Evolutionary conservation across 1,140 invertebrate species (phyloP).

Genomic region (Vanessa atalanta): DNA sequence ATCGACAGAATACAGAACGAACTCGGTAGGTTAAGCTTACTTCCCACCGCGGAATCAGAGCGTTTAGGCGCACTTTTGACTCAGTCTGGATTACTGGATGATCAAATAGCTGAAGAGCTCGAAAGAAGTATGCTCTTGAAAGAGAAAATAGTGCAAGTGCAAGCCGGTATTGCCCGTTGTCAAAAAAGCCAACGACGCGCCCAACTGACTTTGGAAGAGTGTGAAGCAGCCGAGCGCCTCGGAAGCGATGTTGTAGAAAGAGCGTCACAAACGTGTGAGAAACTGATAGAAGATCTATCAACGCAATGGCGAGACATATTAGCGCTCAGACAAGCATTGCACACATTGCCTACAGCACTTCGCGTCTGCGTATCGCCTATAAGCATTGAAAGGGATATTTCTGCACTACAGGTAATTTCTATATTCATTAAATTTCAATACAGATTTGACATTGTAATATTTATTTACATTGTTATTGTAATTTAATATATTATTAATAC

Average conservation of each 20-base stretch:
- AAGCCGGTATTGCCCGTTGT: slow-evolving; percentile 84
- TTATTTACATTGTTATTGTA: too few species aligned
- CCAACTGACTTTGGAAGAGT: slow-evolving; percentile 85
- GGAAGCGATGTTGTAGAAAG: slow-evolving; percentile 87
- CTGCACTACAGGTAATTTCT: slow-evolving; percentile 80
- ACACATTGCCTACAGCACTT: slow-evolving; percentile 87
- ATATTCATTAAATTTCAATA: neutral
- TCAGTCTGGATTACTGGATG: slow-evolving; percentile 85
- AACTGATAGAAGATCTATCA: slow-evolving; percentile 84
- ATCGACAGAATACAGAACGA: slow-evolving; percentile 89
- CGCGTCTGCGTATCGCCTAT: slow-evolving; percentile 87
- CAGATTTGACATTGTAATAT: too few species aligned
- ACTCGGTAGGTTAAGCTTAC: slow-evolving; percentile 86
- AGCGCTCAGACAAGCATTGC: slow-evolving; percentile 86
- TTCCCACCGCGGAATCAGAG: slow-evolving; percentile 87
- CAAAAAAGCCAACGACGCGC: slow-evolving; percentile 85
- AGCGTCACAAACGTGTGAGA: slow-evolving; percentile 85
- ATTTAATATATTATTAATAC: too few species aligned
- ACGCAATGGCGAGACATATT: slow-evolving; percentile 89
- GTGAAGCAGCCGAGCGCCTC: slow-evolving; percentile 85
- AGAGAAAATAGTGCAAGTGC: slow-evolving; percentile 86
- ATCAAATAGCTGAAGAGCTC: slow-evolving; percentile 87
- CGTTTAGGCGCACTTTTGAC: slow-evolving; percentile 86
- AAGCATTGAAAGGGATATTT: slow-evolving; percentile 87
- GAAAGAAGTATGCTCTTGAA: slow-evolving; percentile 86